phyloP scores from a whole-genome alignment of 2,113 vertebrate species.

The Nothoprocta pentlandii region DNA sequence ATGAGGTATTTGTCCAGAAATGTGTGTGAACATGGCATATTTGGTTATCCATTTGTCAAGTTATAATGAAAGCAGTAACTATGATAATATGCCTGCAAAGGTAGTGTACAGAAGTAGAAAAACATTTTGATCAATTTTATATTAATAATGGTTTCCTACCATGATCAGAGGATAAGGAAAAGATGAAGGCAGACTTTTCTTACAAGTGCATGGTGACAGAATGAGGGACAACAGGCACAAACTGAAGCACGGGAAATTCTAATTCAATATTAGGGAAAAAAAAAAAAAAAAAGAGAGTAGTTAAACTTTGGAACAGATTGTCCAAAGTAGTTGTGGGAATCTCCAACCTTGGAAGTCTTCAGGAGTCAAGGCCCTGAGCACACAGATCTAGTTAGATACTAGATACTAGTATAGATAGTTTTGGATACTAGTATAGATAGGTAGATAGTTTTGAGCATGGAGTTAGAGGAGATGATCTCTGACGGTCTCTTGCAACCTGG shows the following conservation, averaged over 20 bases:
- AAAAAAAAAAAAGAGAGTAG: neutral
- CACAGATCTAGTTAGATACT: neutral
- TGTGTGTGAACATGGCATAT: neutral
- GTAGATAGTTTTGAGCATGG: neutral
- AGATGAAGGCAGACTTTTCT: neutral
- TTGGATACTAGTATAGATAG: too few species aligned
- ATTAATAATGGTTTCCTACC: neutral
- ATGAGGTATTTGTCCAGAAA: conserved; percentile 86
- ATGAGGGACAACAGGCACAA: neutral
- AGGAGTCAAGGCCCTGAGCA: neutral
- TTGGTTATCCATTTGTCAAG: neutral
- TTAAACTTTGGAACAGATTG: neutral
- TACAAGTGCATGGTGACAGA: neutral
- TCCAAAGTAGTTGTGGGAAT: neutral
- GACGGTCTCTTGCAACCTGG: neutral
- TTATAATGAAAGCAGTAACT: neutral
- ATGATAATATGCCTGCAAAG: neutral
- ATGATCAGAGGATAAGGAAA: neutral
- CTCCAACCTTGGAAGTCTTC: neutral
- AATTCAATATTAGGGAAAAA: neutral
- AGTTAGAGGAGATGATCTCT: neutral
- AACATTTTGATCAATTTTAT: neutral
- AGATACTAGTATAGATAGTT: too few species aligned
- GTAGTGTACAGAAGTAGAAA: neutral
- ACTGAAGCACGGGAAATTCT: neutral